Evolutionary conservation across 2,797 vertebrate genomes (phyloP).

Genomic region (Meda fulgida): DNA sequence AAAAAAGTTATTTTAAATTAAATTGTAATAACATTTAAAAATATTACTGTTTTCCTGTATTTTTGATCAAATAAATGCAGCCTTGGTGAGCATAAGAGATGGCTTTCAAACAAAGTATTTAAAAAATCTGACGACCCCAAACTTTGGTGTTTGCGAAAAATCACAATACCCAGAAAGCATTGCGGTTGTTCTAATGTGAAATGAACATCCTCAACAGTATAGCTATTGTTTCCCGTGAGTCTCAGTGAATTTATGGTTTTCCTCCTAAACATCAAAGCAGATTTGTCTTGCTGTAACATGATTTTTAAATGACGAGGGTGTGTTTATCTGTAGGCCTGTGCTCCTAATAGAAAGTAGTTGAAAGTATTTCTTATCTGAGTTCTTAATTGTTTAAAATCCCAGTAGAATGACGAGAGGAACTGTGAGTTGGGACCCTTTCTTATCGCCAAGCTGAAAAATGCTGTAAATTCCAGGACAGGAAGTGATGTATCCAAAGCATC

Average conservation of each 20-base stretch:
- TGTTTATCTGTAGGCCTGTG: conserved; percentile 52
- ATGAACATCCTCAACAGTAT: conserved; percentile 17
- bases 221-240: neutral
- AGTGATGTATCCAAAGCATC: conserved; percentile 47
- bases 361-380: conserved; percentile 42
- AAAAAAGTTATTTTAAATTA: neutral
- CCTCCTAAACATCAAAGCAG: conserved; percentile 29
- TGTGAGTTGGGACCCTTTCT: conserved; percentile 30
- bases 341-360: conserved; percentile 48
- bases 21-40: neutral
- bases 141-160: neutral
- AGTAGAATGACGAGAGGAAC: neutral
- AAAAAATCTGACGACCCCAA: neutral
- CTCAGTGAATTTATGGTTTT: conserved; percentile 2
- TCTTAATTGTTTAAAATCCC: conserved; percentile 22
- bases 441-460: conserved; percentile 55
- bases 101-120: neutral
- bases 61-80: neutral
- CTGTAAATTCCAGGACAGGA: conserved; percentile 48
- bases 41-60: neutral
- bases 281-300: conserved; percentile 34
- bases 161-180: neutral
- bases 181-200: neutral
- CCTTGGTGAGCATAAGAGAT: neutral
- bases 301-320: conserved; percentile 18